Percentiles rank a stretch among this genome's conserved stretches.
Evolutionary conservation across 2,797 vertebrate species (phyloP).

Genomic region (Eremophila alpestris): DNA sequence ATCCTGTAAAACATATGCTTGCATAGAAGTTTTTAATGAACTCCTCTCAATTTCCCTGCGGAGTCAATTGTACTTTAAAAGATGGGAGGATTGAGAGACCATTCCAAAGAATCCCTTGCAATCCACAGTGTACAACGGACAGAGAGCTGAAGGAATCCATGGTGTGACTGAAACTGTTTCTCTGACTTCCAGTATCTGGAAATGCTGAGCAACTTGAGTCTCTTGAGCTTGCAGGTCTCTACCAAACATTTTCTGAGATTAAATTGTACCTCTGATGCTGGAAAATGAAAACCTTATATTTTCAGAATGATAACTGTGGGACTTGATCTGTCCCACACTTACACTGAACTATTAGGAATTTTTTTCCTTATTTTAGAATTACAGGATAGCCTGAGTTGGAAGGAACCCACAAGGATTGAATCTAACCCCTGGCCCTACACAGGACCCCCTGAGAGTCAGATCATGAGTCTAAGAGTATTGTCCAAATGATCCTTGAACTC

Average conservation of each 20-base stretch:
- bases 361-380: neutral
- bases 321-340: neutral
- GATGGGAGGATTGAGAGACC: neutral
- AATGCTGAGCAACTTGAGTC: neutral
- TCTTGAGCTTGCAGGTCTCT: neutral
- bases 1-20: neutral
- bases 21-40: neutral
- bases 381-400: neutral
- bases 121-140: neutral
- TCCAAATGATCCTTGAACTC: neutral
- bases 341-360: neutral
- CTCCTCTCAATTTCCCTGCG: neutral
- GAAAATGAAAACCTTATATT: neutral
- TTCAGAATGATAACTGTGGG: neutral
- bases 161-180: neutral
- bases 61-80: neutral
- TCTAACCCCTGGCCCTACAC: neutral
- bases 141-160: neutral
- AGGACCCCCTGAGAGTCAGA: neutral
- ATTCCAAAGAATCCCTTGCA: neutral
- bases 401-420: accelerated
- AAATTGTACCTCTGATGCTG: neutral
- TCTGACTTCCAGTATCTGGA: neutral
- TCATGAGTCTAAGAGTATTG: neutral
- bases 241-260: neutral